Base-by-base conservation (phyloP, 2,113 vertebrate species). In the Puntigrus tetrazona region DNA sequence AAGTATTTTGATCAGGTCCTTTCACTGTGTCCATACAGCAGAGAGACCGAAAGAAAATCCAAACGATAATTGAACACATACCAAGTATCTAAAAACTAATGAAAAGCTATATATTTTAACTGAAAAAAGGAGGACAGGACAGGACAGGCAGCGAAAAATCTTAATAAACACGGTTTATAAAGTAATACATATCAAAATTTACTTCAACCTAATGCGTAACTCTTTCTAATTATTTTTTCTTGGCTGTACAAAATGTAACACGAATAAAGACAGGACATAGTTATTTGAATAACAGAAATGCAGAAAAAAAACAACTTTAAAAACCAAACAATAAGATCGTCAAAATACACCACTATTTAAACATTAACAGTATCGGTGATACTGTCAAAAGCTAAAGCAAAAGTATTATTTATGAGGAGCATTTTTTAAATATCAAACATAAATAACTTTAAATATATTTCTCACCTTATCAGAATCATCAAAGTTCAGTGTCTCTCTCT, bases 401-500 rank as follows among this genome's bases (percentile, higher is more conserved):
- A 29, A 29, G 1, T 13, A 4, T 20, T 9, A 67, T 4, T 36
- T 1, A 29, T 4, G 25, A 61, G 1, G 25, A 29, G 14, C 11
- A 29, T 10, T 13, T 14, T 29, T 29, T 29, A 61, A 61, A 29
- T 3, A 61, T 6, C 10, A 11, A 14, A n/a, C n/a, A n/a, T n/a
- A 7, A 7, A 16, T 7, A 25, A 8, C 9, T 57, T 1, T 38
- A 14, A 50, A 7, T n/a, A 43, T 5, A 20, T 4, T 29, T 22
- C 89, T 88, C 82, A 87, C 85, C 84, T 86, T 57, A 59, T 20
- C 18, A 65, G 34, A 61, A 11, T 41, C n/a, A n/a, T n/a, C 85
- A 11, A 2, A 61, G 27, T 7, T 22, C 25, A 75, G 18, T 25
- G 59, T 86, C 9, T 65, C 74, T 9, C 10, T 84, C n/a, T 81